Percentiles rank a stretch among this genome's conserved stretches.
phyloP scores from a whole-genome alignment of 2,888 invertebrate genomes.

The Uropetala carovei region DNA sequence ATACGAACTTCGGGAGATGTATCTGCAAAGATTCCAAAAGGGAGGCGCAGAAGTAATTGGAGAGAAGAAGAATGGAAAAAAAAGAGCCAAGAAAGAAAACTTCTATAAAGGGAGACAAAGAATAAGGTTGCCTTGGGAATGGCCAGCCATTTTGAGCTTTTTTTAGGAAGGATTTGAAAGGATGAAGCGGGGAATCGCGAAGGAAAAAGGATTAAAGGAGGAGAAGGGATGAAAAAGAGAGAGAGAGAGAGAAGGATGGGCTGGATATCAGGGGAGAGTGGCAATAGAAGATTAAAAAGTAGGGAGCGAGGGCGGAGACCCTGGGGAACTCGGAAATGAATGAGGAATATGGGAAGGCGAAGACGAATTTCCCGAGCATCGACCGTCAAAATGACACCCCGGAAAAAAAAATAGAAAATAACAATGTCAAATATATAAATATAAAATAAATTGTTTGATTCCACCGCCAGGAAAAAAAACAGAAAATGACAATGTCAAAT shows the following conservation, averaged over 20 bases:
- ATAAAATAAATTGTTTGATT: too few species aligned
- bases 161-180: slow-evolving; percentile 11
- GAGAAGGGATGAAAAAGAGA: background rate
- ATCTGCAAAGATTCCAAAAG: background rate
- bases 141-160: slow-evolving; percentile 8
- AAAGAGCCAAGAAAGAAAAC: background rate
- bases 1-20: background rate
- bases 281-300: background rate
- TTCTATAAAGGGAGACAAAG: background rate
- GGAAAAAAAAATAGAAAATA: too few species aligned
- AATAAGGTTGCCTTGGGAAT: slow-evolving; percentile 5
- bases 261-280: background rate
- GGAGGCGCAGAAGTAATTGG: background rate
- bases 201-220: background rate
- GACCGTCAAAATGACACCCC: too few species aligned
- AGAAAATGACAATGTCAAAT: too few species aligned
- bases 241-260: background rate
- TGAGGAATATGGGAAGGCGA: too few species aligned
- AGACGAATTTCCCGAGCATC: too few species aligned
- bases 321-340: background rate
- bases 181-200: background rate
- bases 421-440: too few species aligned
- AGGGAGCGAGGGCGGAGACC: background rate
- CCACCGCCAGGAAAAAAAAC: too few species aligned
- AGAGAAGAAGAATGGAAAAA: background rate